These are phyloP conservation scores for Synergus laeviventris DNA, from an alignment of 2,888 invertebrate species.

Conservation along the genomic window DNA sequence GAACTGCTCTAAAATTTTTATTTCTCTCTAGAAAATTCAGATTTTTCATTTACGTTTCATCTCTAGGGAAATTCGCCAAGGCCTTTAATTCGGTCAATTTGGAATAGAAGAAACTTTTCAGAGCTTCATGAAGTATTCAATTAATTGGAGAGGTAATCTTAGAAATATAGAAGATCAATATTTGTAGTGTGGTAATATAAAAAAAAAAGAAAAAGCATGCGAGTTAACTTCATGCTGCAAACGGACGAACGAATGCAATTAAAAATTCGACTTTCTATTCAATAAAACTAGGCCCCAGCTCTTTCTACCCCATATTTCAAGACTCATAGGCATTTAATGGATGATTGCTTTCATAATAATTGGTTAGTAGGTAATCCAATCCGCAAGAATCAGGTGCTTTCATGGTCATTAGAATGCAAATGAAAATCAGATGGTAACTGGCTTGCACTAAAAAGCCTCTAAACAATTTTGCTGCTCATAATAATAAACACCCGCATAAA, in stretches of 20 bases:
- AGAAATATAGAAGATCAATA: not conserved
- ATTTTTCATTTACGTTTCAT: slow-evolving; percentile 23
- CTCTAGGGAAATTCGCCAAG: slow-evolving; percentile 12
- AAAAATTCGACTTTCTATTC: not conserved
- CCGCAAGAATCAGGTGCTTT: not conserved
- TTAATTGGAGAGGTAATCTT: not conserved
- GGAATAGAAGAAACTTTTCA: not conserved
- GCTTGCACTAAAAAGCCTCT: not conserved
- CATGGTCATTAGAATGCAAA: slow-evolving; percentile 21
- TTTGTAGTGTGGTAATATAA: not conserved
- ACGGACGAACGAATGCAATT: too few species aligned
- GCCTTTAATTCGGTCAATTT: slow-evolving; percentile 20
- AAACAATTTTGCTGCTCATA: not conserved
- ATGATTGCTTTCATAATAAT: not conserved
- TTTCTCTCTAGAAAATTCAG: slow-evolving; percentile 7
- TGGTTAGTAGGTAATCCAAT: slow-evolving; percentile 1
- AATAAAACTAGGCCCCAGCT: not conserved
- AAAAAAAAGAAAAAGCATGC: too few species aligned
- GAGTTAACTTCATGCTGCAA: too few species aligned
- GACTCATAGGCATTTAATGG: not conserved
- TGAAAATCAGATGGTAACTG: not conserved
- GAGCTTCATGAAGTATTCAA: not conserved
- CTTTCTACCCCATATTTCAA: not conserved
- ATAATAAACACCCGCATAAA: not conserved
- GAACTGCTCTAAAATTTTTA: not conserved